Evolutionary conservation across 2,113 vertebrate species (phyloP), one percentile per base, ranked within the genome.

Genomic region (Oncorhynchus kisutch): DNA sequence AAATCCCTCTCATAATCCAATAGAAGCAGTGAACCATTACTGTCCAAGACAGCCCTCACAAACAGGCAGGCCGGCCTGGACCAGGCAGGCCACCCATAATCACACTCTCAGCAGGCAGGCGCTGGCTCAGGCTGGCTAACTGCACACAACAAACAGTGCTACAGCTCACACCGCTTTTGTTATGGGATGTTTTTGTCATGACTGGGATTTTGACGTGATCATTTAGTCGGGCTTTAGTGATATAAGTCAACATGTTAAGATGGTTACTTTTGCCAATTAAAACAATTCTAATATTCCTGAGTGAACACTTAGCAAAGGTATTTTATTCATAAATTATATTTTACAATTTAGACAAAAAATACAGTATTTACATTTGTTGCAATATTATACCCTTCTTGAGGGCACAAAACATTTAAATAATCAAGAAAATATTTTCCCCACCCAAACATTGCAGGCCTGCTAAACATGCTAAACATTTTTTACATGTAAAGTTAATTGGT

Each of bases 1-100:
- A 90, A 98, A 96, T 96, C 96, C 96, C 93, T 93, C 81, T 79
- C 91, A 74, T 97, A 97, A 98, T 97, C 96, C 95, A 93, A 89
- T 92, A 95, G 93, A 95, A 91, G 93, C 90, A 89, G 89, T 86
- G 90, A 93, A 90, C 89, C 91, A 89, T 95, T 92, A 88, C 91
- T 91, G 93, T 92, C 93, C 94, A 91, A 90, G 87, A 78, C 78
- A 79, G 88, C 80, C 89, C 91, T 87, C 74, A 70, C 73, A 67
- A 20, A 70, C 24, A 25, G 51, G 59, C 59, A n/a, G 20, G 59
- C 49, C 77, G 80, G 85, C 77, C 78, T 5, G 13, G 49, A 51
- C 77, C 80, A 74, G 71, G 79, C 81, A 86, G 89, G 85, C 84
- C 86, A 81, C 91, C 88, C 85, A 9, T 18, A 73, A 85, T 85